Evolutionary conservation across 2,888 invertebrate species (phyloP), one percentile per base, ranked within the genome.

Genomic region (Ophion costatus): DNA sequence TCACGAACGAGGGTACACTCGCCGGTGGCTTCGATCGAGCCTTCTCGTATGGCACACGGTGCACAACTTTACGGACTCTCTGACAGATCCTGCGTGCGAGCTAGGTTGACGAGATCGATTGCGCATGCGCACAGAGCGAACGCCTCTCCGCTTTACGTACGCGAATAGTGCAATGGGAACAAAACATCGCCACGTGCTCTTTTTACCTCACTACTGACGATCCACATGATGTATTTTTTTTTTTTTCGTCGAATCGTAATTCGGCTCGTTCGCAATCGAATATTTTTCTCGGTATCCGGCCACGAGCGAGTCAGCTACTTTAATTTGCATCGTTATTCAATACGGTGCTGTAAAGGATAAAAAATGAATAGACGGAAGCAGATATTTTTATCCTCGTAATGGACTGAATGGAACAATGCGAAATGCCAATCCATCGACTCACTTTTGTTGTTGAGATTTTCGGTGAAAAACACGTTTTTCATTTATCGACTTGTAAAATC

Each of bases 131-230:
- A 75, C 76, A 33, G 51, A 80, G 33, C 74, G 75, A 66, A 79
- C 51, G 56, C 63, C 63, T 83, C 63, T 64, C 29, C 33, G 57
- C 59, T 64, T 63, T 51, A 17, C 69, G 22, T 64, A 20, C 38
- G 67, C 22, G 9, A 73, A 75, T 75, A 67, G 64, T 81, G 76
- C 71, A 78, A 82, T 67, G 59, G 69, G 70, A 86, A 85, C 89
- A 89, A 90, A 90, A 90, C 89, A 89, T 88, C 83, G 87, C 89
- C 90, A 91, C 91, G 90, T 90, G 91, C 88, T 90, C 81, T 71
- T 51, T 69, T 59, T 75, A 22, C 71, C 79, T 59, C 74, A 42
- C 29, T 59, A 63, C 38, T 11, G 20, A 42, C 45, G 29, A 38
- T 74, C 22, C n/a, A 6, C 45, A n/a, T 24, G 24, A 63, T 63